Evolutionary conservation across 2,888 invertebrate genomes (phyloP).

Genomic region (Ormyrus thymus): DNA sequence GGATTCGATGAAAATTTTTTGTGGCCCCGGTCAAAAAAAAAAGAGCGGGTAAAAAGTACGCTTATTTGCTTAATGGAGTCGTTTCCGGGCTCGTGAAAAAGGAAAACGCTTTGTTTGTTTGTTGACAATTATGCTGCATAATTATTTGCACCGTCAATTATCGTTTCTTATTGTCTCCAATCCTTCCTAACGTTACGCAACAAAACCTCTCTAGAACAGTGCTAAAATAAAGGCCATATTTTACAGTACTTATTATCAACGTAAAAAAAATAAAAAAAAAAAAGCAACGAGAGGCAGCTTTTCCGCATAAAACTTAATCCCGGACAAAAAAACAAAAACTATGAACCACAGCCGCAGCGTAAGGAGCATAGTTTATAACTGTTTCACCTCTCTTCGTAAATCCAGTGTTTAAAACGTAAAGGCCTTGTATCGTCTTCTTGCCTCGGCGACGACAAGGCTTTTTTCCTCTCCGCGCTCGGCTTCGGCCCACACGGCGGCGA

Average conservation of each 20-base stretch:
- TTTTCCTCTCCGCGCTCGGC: not conserved
- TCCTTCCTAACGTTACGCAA: too few relatives aligned
- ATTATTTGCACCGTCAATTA: too few relatives aligned
- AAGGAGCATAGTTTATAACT: slow-evolving; percentile 20
- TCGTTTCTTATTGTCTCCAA: too few relatives aligned
- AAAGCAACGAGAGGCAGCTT: not conserved
- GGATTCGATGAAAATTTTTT: not conserved
- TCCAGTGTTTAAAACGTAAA: slow-evolving; percentile 31
- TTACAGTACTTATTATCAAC: not conserved
- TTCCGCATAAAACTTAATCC: not conserved
- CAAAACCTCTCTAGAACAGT: too few relatives aligned
- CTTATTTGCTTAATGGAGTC: not conserved
- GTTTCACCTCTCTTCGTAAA: slow-evolving; percentile 17
- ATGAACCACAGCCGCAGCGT: too few relatives aligned
- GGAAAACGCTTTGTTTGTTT: too few relatives aligned
- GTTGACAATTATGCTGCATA: too few relatives aligned
- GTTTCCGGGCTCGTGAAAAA: not conserved
- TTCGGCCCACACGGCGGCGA: too few relatives aligned
- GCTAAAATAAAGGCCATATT: too few relatives aligned
- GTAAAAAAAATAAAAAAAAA: slow-evolving; percentile 15
- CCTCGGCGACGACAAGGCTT: not conserved
- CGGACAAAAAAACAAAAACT: not conserved
- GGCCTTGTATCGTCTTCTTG: slow-evolving; percentile 30
- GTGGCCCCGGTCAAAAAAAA: not conserved
- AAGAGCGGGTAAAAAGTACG: slow-evolving; percentile 5